phyloP scores from a whole-genome alignment of 1,140 invertebrate species.

The Antheraea pernyi region DNA sequence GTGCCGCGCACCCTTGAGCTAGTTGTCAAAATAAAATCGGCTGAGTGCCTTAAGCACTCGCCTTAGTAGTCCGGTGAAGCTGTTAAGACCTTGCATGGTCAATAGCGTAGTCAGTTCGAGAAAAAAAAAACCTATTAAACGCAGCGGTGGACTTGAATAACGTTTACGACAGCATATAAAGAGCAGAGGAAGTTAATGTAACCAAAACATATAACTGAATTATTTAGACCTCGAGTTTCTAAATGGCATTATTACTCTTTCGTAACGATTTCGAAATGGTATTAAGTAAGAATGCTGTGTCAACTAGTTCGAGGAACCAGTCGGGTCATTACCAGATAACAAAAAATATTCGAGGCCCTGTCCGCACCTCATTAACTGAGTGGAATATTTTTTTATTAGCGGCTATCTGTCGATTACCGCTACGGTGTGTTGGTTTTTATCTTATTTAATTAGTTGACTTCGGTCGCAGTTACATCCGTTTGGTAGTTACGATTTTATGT shows the following conservation, averaged over 20 bases:
- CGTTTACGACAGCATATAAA: neutral
- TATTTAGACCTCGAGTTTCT: neutral
- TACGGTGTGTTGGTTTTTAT: constrained; percentile 1
- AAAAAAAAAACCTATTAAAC: too few species aligned
- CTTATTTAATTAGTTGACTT: neutral
- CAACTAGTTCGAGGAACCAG: neutral
- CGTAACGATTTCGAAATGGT: neutral
- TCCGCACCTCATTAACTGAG: neutral
- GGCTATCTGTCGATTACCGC: neutral
- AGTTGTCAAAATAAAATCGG: too few species aligned
- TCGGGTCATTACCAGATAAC: constrained; percentile 2
- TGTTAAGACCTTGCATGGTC: too few species aligned
- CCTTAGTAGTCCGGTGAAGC: too few species aligned
- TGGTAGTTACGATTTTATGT: neutral
- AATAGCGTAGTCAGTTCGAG: too few species aligned
- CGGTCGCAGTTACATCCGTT: neutral
- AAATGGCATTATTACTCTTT: neutral
- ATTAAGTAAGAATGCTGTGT: constrained; percentile 1
- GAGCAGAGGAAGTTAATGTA: neutral
- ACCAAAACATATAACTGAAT: neutral
- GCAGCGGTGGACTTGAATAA: too few species aligned
- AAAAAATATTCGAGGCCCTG: neutral
- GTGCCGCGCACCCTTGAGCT: too few species aligned
- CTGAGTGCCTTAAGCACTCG: too few species aligned
- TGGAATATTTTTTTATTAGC: constrained; percentile 4